Conservation (phyloP, 37 sponge, comb jelly and placozoan genomes). For the Beroe forskalii region DNA sequence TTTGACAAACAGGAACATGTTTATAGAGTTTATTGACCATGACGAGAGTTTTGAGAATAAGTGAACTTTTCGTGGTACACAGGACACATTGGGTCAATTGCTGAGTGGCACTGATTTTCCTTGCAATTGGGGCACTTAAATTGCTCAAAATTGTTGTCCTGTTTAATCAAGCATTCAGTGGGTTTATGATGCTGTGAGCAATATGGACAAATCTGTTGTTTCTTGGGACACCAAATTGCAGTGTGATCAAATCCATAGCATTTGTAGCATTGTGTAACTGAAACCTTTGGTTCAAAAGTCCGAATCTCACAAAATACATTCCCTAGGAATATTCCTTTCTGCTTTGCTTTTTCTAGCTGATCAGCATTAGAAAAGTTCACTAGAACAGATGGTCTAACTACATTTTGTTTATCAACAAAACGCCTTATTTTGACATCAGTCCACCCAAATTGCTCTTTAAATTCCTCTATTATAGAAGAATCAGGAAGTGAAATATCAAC, state of each 20-base stretch:
- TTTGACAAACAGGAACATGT: neutral
- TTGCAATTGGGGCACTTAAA: neutral
- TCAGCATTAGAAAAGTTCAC: neutral
- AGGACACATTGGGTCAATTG: neutral
- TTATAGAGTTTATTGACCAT: neutral
- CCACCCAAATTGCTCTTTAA: neutral
- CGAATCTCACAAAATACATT: neutral
- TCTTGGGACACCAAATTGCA: neutral
- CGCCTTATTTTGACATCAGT: neutral
- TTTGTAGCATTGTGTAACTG: neutral
- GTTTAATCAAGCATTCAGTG: neutral
- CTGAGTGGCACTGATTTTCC: neutral
- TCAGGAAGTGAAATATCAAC: neutral
- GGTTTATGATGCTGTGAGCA: neutral
- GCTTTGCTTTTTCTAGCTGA: neutral
- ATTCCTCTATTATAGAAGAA: neutral
- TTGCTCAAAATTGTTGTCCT: neutral
- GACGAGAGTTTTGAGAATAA: neutral
- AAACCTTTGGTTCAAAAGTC: neutral
- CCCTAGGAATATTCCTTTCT: neutral
- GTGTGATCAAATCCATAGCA: neutral
- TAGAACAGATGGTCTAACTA: neutral
- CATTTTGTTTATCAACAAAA: neutral
- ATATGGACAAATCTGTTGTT: neutral
- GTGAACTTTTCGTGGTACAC: neutral